Evolutionary conservation across 2,797 vertebrate species (phyloP).

Genomic region (Austrolebias charrua): DNA sequence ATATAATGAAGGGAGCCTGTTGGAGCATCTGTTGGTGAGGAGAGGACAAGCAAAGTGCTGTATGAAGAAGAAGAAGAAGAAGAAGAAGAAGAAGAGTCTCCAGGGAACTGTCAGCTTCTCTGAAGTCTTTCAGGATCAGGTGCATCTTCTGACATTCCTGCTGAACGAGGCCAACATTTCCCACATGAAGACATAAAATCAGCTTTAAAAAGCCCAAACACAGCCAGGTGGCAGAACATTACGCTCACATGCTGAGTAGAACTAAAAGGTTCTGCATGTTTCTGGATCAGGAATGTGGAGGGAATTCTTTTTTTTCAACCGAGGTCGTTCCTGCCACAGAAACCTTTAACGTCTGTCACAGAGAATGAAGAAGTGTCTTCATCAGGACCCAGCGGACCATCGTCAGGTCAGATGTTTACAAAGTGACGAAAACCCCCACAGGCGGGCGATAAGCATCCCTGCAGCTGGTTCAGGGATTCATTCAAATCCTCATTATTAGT

Average conservation of each 20-base stretch:
- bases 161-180: slow-evolving; percentile 93
- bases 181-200: slow-evolving; percentile 83
- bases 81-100: slow-evolving; percentile 84
- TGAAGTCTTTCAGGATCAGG: slow-evolving; percentile 98
- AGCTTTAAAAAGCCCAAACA: slow-evolving; percentile 65
- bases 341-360: slow-evolving; percentile 60
- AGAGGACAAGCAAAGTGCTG: background rate
- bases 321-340: slow-evolving; percentile 74
- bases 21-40: slow-evolving; percentile 57
- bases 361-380: background rate
- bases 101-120: slow-evolving; percentile 87
- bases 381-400: background rate
- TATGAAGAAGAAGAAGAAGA: background rate
- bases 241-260: slow-evolving; percentile 83
- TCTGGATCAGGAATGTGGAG: slow-evolving; percentile 75
- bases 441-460: too few species aligned
- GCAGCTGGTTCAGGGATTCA: too few species aligned
- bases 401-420: too few species aligned
- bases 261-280: slow-evolving; percentile 92
- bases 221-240: slow-evolving; percentile 88
- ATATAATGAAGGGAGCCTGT: slow-evolving; percentile 85
- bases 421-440: too few species aligned
- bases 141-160: slow-evolving; percentile 97
- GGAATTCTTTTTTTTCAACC: slow-evolving; percentile 72
- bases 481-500: too few species aligned